Conservation (phyloP, 2,113 vertebrate genomes). For the Mobula birostris region DNA sequence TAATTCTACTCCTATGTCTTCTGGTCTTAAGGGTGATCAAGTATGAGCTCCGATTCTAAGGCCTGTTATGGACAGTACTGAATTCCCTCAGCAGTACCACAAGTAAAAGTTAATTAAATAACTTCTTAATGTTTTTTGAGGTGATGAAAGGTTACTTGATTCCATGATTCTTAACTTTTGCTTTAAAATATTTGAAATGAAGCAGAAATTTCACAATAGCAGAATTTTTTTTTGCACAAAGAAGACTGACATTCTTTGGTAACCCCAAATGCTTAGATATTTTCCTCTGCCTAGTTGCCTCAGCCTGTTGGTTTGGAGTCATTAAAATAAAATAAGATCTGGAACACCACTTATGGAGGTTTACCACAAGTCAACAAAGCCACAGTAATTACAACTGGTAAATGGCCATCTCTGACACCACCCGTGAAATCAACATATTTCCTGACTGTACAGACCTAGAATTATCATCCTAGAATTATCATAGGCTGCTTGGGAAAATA, state of each 20-base stretch:
- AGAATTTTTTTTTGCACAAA: not conserved
- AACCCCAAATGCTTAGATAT: not conserved
- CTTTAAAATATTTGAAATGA: not conserved
- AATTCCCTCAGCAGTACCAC: not conserved
- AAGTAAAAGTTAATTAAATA: not conserved
- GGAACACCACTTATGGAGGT: not conserved
- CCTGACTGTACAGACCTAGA: not conserved
- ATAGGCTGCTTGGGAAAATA: not conserved
- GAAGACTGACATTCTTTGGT: not conserved
- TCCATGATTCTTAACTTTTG: not conserved
- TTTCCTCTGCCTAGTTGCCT: not conserved
- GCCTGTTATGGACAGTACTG: not conserved
- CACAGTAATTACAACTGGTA: not conserved
- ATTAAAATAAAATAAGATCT: not conserved
- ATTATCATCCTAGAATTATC: not conserved
- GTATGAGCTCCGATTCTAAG: not conserved
- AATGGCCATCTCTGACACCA: not conserved
- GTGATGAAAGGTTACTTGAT: not conserved
- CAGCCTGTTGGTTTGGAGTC: not conserved
- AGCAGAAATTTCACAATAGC: not conserved
- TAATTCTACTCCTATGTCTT: too few relatives aligned
- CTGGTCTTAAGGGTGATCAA: too few relatives aligned
- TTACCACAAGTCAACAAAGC: not conserved
- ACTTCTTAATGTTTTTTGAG: not conserved
- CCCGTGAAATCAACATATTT: not conserved